Conservation (phyloP, 2,797 vertebrate genomes). For the Lagothrix lagotricha region DNA sequence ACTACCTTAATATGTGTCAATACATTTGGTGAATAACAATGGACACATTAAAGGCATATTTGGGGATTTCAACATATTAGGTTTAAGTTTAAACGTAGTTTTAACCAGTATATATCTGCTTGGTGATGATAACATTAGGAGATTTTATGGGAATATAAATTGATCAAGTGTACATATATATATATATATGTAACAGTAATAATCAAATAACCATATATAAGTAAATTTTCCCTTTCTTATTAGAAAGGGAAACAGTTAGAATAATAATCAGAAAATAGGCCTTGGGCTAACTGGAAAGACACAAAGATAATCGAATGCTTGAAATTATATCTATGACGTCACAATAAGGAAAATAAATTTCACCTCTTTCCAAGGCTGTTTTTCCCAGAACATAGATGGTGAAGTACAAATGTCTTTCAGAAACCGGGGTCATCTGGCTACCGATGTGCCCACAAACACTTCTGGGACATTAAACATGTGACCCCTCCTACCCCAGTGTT, state of each 20-base stretch:
- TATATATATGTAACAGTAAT: background rate
- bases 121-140: background rate
- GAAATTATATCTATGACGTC: background rate
- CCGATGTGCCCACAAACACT: background rate
- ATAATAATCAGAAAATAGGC: background rate
- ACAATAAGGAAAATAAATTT: background rate
- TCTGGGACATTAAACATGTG: background rate
- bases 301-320: background rate
- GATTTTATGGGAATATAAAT: background rate
- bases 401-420: background rate
- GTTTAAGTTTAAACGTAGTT: background rate
- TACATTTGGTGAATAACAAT: background rate
- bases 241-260: background rate
- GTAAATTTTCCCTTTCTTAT: background rate
- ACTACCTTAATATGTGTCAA: too few species aligned
- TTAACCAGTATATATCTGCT: background rate
- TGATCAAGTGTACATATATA: background rate
- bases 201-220: background rate
- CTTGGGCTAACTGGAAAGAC: background rate
- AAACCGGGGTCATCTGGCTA: background rate
- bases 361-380: background rate
- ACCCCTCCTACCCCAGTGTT: rapidly evolving
- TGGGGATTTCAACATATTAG: background rate
- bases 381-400: background rate
- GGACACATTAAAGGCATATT: background rate